phyloP scores from a whole-genome alignment of 2,888 invertebrate species.

The Drosophila neonasuta region DNA sequence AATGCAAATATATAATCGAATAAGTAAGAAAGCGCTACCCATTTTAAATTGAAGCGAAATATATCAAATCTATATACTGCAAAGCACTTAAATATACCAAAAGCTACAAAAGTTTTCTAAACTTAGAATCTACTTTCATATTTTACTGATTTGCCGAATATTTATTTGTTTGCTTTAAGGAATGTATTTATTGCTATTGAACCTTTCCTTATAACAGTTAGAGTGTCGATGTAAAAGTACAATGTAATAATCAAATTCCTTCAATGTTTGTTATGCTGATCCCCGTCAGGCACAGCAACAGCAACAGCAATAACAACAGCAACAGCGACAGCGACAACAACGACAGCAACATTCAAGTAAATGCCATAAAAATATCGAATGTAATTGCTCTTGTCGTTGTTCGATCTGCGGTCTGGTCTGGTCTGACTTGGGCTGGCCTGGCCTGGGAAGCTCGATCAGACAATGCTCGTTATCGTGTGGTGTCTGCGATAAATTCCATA shows the following conservation, averaged over 20 bases:
- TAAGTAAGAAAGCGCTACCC: too few species aligned
- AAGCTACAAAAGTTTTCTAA: too few species aligned
- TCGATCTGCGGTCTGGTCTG: neutral
- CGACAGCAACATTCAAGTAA: slow-evolving; percentile 7
- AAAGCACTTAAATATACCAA: too few species aligned
- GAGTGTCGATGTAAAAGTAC: neutral
- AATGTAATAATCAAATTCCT: slow-evolving; percentile 3
- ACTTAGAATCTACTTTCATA: too few species aligned
- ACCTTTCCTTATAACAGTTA: too few species aligned
- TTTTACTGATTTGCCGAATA: too few species aligned
- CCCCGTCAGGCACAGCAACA: neutral
- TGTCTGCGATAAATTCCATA: slow-evolving; percentile 66
- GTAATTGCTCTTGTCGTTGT: slow-evolving; percentile 60
- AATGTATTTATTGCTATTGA: too few species aligned
- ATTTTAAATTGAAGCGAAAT: too few species aligned
- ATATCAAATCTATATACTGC: too few species aligned
- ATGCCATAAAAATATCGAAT: slow-evolving; percentile 65
- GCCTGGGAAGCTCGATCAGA: slow-evolving; percentile 36
- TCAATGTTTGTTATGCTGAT: slow-evolving; percentile 2
- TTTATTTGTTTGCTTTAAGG: too few species aligned
- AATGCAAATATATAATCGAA: too few species aligned
- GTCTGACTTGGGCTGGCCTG: neutral
- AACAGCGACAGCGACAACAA: neutral
- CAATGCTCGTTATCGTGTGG: slow-evolving; percentile 58
- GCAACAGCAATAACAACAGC: neutral